Evolutionary conservation across 1,140 invertebrate genomes (phyloP), one percentile per base, ranked within the genome.

Genomic region (Catajapyx aquilonaris): DNA sequence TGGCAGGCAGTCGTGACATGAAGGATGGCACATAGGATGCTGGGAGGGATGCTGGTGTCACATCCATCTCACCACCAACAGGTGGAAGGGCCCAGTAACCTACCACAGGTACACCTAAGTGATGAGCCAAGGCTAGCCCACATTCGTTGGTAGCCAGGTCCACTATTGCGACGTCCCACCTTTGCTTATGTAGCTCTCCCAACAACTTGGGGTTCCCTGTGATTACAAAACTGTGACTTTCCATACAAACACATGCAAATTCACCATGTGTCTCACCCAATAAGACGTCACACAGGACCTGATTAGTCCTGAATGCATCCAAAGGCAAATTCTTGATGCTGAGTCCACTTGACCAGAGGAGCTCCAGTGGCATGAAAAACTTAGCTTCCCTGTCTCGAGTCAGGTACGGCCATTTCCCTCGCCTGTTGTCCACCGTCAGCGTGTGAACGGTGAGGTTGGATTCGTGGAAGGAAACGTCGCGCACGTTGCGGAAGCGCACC

Each of bases 81-180:
- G 41, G 46, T 16, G 45, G 48, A 30, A 50, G 46, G 11, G 47
- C 49, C 49, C 49, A 50, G 39, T 50, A 50, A 7, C 45, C 49
- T 9, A 50, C 41, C 2, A 43, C 34, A 9, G 49, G 47, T 10
- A 49, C 35, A 11, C 44, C 42, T 35, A 49, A 34, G 20, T 48
- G 43, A 37, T 49, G 39, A 1, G 47, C 39, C 3, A 50, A 32
- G 1, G 46, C 46, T 5, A 50, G 38, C 9, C 49, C 44, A 36
- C 49, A 50, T 22, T 50, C 49, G 34, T 50, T 50, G 25, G 46
- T 46, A 22, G 48, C 10, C 37, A 50, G 45, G 39, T 50, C 49
- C 25, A 50, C 46, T 11, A 50, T 44, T 11, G 47, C 49, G 3
- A 49, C 31, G 22, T 50, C 38, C 39, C 42, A 50, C 23, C 39